phyloP scores from a whole-genome alignment of 2,113 vertebrate species.

The Psophia crepitans region DNA sequence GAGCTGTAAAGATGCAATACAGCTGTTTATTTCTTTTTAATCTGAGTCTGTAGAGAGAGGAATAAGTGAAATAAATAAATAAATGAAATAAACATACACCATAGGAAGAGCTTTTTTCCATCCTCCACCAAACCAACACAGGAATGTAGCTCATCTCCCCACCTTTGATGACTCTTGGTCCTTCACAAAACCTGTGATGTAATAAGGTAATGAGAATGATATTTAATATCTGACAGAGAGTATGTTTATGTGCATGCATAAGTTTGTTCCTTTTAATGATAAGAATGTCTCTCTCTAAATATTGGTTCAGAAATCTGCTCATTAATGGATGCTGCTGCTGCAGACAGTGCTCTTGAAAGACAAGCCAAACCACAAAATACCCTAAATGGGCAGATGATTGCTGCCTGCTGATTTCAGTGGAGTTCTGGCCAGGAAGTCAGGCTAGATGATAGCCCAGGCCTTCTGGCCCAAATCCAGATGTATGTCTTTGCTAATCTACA shows the following conservation, averaged over 20 bases:
- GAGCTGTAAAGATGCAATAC: not conserved
- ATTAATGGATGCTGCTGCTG: not conserved
- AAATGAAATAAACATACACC: not conserved
- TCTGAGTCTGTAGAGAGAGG: not conserved
- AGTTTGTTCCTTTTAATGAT: not conserved
- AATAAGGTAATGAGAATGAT: not conserved
- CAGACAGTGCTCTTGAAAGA: not conserved
- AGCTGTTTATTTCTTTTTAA: not conserved
- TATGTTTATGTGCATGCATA: not conserved
- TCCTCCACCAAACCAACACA: not conserved
- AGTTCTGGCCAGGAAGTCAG: not conserved
- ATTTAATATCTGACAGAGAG: not conserved
- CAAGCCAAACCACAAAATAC: not conserved
- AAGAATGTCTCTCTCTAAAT: not conserved
- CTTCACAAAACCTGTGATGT: not conserved
- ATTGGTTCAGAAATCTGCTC: not conserved
- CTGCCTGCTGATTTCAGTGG: not conserved
- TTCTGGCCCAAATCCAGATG: not conserved
- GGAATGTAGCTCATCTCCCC: not conserved
- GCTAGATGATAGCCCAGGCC: not conserved
- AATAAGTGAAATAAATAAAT: not conserved
- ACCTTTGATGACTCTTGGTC: not conserved
- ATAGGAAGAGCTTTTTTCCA: not conserved
- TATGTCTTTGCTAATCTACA: not conserved
- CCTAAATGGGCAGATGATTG: not conserved